Percentiles rank a stretch among this genome's conserved stretches.
phyloP scores from a whole-genome alignment of 2,113 vertebrate genomes.

The Nothocercus julius region DNA sequence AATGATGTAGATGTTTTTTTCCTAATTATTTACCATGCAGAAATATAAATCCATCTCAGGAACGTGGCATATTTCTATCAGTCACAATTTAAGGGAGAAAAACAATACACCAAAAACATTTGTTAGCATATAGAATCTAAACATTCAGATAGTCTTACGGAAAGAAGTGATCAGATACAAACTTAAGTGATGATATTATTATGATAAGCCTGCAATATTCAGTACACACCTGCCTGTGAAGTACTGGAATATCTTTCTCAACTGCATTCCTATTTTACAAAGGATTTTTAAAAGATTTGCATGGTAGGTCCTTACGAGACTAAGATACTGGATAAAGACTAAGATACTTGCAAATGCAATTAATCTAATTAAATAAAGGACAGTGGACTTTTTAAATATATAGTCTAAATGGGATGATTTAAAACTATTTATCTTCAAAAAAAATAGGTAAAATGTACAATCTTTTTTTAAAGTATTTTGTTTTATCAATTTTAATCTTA shows the following conservation, averaged over 20 bases:
- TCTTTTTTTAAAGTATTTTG: background rate
- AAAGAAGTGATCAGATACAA: background rate
- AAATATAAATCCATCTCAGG: background rate
- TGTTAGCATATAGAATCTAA: background rate
- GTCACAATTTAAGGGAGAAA: background rate
- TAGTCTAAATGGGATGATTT: background rate
- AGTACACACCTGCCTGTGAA: background rate
- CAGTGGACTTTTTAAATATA: background rate
- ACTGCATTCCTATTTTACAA: background rate
- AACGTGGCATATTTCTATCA: background rate
- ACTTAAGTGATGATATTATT: background rate
- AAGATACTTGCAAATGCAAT: background rate
- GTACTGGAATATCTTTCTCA: background rate
- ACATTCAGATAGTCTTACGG: background rate
- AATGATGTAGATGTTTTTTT: background rate
- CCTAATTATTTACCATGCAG: background rate
- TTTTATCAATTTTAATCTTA: background rate
- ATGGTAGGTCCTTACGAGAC: background rate
- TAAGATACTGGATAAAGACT: background rate
- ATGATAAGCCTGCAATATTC: background rate
- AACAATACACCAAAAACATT: background rate
- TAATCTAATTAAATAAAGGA: background rate
- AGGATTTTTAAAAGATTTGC: fast-evolving
- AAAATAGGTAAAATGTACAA: background rate
- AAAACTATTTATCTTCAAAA: background rate